Base-by-base conservation (phyloP, 2,113 vertebrate species). In the Oryzias melastigma region DNA sequence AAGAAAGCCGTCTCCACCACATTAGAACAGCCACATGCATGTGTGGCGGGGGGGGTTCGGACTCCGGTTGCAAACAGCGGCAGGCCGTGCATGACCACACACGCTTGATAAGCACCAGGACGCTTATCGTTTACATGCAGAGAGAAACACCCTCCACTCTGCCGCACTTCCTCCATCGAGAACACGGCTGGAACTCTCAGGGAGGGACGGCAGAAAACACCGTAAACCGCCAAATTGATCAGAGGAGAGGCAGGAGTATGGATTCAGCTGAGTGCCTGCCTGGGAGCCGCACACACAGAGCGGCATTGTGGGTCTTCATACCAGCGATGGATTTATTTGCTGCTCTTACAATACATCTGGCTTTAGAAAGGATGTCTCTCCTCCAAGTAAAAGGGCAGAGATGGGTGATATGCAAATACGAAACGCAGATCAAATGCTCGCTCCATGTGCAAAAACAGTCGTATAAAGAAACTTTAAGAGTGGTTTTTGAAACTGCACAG, bases 51-150 rank as follows among this genome's bases (percentile, higher is more conserved):
- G 6, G 45, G 52, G n/a, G 51, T 65, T 73, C 41, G 47, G 58
- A 68, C 56, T 65, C 15, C 65, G 42, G 62, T 29, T 63, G 25
- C 71, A 62, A 14, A 65, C 24, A 14, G 45, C 7, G 19, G 58
- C 12, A 51, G 51, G 73, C 62, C 71, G 48, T 2, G 53, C 62
- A 24, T 71, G 71, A 68, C 63, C 72, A 52, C 62, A 47, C 73
- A 61, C 73, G 20, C 17, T 66, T 68, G 85, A 87, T 87, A 88
- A 87, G 81, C 83, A 68, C 75, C 58, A 66, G 18, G 68, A 52
- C 25, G 64, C 80, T 88, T 90, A 90, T 88, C 82, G 62, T 71
- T 59, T 70, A 61, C 80, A 62, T 68, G 51, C 80, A 82, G 81
- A 50, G 19, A 74, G 60, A 74, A 78, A 83, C 68, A 27, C 58